phyloP scores from a whole-genome alignment of 2,888 invertebrate species.

The Pammene aurita region DNA sequence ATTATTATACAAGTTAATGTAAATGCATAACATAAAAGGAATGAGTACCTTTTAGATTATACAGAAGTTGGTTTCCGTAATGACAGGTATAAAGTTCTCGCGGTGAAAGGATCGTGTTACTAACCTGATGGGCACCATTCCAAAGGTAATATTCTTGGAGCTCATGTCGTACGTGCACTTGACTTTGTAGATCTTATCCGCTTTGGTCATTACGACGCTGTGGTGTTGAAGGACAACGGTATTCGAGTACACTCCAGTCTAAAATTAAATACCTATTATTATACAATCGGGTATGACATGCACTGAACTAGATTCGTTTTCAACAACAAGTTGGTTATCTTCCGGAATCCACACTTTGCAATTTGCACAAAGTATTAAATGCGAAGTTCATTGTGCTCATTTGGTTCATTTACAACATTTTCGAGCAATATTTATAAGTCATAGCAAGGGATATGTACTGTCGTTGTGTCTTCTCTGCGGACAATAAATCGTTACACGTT shows the following conservation, averaged over 20 bases:
- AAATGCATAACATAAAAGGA: too few species aligned
- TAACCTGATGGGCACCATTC: slow-evolving; percentile 97
- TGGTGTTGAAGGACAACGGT: slow-evolving; percentile 97
- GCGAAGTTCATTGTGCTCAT: neutral
- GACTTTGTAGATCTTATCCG: slow-evolving; percentile 97
- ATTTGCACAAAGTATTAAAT: neutral
- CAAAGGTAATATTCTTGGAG: slow-evolving; percentile 97
- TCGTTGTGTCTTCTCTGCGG: too few species aligned
- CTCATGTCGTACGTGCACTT: slow-evolving; percentile 98
- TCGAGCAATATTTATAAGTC: too few species aligned
- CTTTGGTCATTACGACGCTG: slow-evolving; percentile 98
- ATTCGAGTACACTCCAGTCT: slow-evolving; percentile 97
- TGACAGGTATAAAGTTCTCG: neutral
- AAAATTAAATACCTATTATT: slow-evolving; percentile 55
- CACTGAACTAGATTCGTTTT: too few species aligned
- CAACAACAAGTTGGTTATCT: too few species aligned
- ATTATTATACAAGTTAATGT: too few species aligned
- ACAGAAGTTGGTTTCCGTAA: too few species aligned
- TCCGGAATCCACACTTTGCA: too few species aligned
- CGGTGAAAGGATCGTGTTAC: slow-evolving; percentile 47
- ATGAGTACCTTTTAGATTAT: too few species aligned
- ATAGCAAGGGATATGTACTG: too few species aligned
- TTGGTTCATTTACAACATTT: neutral
- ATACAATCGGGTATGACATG: neutral
- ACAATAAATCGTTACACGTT: too few species aligned